phyloP scores from a whole-genome alignment of 2,113 vertebrate species.

The Aspidoscelis tigris region DNA sequence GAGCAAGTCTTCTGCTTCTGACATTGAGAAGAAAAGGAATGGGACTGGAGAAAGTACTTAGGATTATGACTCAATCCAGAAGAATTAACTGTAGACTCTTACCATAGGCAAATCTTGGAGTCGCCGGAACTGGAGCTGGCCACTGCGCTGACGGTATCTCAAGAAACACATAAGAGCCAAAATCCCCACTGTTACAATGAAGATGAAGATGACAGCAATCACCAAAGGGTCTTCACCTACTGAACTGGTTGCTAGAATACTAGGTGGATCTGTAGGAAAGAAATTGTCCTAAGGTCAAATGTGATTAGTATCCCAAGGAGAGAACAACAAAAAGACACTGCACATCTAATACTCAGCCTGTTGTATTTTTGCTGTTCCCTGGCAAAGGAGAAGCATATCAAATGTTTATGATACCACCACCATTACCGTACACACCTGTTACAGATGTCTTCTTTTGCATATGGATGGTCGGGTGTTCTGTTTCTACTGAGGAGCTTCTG shows the following conservation, averaged over 20 bases:
- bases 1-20: neutral
- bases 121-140: conserved; percentile 83
- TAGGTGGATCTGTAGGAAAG: conserved; percentile 61
- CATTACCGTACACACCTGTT: conserved; percentile 56
- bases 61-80: neutral
- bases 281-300: neutral
- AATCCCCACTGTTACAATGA: conserved; percentile 83
- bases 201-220: conserved; percentile 84
- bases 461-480: conserved; percentile 19
- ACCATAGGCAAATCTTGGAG: conserved; percentile 81
- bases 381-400: conserved; percentile 20
- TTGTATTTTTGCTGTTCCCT: neutral
- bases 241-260: conserved; percentile 29
- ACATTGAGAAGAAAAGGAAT: neutral
- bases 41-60: neutral
- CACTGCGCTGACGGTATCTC: conserved; percentile 81
- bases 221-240: conserved; percentile 80
- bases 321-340: neutral
- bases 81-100: conserved; percentile 28
- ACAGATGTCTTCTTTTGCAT: conserved; percentile 57
- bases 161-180: conserved; percentile 84
- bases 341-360: neutral
- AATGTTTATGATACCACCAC: conserved; percentile 61
- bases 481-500: neutral
- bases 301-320: conserved; percentile 6